Conservation (phyloP, 2,888 invertebrate species). For the Drosophila multiciliata region DNA sequence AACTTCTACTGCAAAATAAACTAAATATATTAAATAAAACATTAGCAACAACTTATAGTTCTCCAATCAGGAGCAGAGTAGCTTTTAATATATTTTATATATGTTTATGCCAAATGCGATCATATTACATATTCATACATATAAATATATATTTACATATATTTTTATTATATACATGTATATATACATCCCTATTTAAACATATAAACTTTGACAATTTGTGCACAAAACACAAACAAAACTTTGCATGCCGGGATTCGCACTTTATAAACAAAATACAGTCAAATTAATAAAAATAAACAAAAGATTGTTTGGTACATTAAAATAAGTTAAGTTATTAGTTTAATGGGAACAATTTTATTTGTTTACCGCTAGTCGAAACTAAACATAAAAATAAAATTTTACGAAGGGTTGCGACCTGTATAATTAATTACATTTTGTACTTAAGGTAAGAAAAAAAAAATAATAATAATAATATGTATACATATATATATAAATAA, state of each 20-base stretch:
- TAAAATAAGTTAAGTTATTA: slow-evolving; percentile 13
- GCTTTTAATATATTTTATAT: background rate
- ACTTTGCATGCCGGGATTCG: slow-evolving; percentile 49
- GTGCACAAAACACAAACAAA: slow-evolving; percentile 42
- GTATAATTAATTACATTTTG: background rate
- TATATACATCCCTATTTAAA: background rate
- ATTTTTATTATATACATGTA: background rate
- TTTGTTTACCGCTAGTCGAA: slow-evolving; percentile 43
- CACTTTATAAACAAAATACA: slow-evolving; percentile 49
- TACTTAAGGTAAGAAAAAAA: background rate
- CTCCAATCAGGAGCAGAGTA: background rate
- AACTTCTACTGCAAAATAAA: background rate
- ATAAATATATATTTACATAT: too few relatives aligned
- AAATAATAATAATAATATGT: background rate
- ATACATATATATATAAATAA: background rate
- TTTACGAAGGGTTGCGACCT: slow-evolving; percentile 27
- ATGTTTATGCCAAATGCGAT: slow-evolving; percentile 1
- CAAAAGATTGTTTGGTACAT: slow-evolving; percentile 36
- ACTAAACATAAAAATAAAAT: slow-evolving; percentile 41
- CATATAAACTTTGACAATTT: slow-evolving; percentile 35
- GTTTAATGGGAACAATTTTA: slow-evolving; percentile 25
- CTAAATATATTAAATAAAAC: background rate
- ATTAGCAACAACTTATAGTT: background rate
- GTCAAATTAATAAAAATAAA: slow-evolving; percentile 43
- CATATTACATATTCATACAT: background rate